These are phyloP conservation scores for Alosa sapidissima DNA, from an alignment of 2,797 vertebrate genomes.

Conservation along the genomic window DNA sequence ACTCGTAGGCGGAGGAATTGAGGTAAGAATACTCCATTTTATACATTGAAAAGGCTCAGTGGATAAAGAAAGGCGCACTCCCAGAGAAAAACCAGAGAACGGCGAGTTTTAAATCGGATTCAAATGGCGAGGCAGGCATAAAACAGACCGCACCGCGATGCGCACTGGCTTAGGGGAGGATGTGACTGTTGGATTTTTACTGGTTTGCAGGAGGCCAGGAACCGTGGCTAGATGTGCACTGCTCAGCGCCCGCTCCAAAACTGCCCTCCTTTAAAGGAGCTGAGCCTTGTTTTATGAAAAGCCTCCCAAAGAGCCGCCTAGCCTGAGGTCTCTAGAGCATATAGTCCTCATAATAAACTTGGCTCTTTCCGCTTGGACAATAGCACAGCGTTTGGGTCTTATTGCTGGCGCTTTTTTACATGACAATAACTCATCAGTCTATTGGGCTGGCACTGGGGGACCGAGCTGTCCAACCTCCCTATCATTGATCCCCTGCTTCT, in stretches of 20 bases:
- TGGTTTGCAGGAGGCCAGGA: conserved; percentile 77
- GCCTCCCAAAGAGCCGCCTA: conserved; percentile 99
- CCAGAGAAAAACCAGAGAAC: conserved; percentile 66
- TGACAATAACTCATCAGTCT: conserved; percentile 99
- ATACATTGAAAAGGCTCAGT: conserved; percentile 99
- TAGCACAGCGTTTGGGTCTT: conserved; percentile 99
- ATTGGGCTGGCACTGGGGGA: conserved; percentile 99
- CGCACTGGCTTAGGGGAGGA: conserved; percentile 62
- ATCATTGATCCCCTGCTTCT: conserved; percentile 99
- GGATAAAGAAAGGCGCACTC: conserved; percentile 75
- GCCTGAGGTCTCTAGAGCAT: conserved; percentile 99
- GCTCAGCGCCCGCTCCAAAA: conserved; percentile 97
- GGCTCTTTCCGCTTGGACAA: conserved; percentile 99
- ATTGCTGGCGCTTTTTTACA: conserved; percentile 99
- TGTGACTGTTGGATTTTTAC: conserved; percentile 69
- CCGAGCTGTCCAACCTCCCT: conserved; percentile 99
- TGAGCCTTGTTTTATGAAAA: conserved; percentile 99
- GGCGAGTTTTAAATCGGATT: conserved; percentile 63
- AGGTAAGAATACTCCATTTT: conserved; percentile 99
- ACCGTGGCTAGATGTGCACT: conserved; percentile 91
- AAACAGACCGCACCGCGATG: conserved; percentile 60
- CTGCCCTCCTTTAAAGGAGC: conserved; percentile 99
- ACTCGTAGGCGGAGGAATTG: conserved; percentile 99
- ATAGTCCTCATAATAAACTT: conserved; percentile 99
- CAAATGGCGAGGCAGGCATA: conserved; percentile 50